Conservation (phyloP, 2,888 invertebrate genomes). For the Orthonevra nobilis region DNA sequence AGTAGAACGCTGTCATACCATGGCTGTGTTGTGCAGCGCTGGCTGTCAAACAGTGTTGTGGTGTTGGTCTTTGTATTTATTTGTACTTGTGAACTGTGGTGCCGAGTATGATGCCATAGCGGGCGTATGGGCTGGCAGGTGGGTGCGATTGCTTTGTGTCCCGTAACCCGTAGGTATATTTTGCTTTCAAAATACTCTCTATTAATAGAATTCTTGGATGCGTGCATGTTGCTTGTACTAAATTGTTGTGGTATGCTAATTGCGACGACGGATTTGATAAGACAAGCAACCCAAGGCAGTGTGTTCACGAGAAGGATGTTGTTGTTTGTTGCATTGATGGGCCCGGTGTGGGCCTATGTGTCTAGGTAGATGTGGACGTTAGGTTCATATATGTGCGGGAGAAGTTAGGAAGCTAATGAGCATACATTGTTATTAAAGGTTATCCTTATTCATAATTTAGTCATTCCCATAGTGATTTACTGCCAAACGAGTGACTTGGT, state of each 20-base stretch:
- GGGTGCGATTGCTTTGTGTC: not conserved
- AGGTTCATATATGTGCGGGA: not conserved
- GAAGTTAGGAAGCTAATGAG: conserved; percentile 1
- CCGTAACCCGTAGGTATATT: not conserved
- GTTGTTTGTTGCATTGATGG: conserved; percentile 13
- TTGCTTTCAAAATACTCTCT: no score
- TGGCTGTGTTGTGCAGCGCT: not conserved
- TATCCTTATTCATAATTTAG: conserved; percentile 14
- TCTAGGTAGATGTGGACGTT: conserved; percentile 9
- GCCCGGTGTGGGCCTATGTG: conserved; percentile 23
- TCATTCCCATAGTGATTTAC: conserved; percentile 15
- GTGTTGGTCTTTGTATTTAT: not conserved
- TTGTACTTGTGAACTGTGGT: no score
- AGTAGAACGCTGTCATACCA: conserved; percentile 23
- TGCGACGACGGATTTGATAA: conserved; percentile 19
- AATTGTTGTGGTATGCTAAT: conserved; percentile 39
- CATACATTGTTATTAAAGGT: not conserved
- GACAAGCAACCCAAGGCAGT: not conserved
- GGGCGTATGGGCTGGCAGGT: conserved; percentile 5
- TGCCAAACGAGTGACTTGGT: not conserved
- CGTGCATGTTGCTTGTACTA: conserved; percentile 7
- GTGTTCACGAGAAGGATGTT: not conserved
- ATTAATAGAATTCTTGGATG: conserved; percentile 17
- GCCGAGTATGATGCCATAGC: not conserved
- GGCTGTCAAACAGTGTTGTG: not conserved